Base-by-base conservation (phyloP, 2,888 invertebrate genomes). In the Ormyrus nitidulus region DNA sequence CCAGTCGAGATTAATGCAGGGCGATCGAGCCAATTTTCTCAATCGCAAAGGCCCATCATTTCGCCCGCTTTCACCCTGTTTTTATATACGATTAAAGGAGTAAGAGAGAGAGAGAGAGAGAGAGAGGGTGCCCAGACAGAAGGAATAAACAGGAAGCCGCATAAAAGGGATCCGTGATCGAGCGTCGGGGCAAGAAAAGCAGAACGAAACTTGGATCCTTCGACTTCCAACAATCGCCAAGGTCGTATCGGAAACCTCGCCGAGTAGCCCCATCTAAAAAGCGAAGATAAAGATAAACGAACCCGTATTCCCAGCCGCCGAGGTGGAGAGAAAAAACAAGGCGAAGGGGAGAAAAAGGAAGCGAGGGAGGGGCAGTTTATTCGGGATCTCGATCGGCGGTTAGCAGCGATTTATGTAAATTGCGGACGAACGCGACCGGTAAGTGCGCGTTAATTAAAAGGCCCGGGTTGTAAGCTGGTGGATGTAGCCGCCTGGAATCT, bases 361-460 rank as follows among this genome's bases (percentile, higher is more conserved):
- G 44, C 44, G 44, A 10, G 44, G 7, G 13, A 10, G 19, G 10
- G 5, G 10, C 1, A 51, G 48, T 13, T 65, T 49, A 46, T 56
- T 13, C 46, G 34, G 34, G 34, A 34, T 34, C 34, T 34, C 34
- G 34, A 34, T 34, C 34, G 34, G 34, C 34, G 34, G 34, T 34
- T 34, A 34, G 34, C 34, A 34, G 3, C 34, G 34, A 34, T 34
- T 34, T 34, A 34, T 34, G 34, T 34, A 34, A 69, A 69, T 58
- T 69, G 69, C 69, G 56, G 46, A 0, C 56, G 54, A 11, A 46
- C 8, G 54, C 68, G 56, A 69, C 56, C 69, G 69, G 69, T 49
- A 58, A 69, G 46, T 69, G 48, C 9, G 13, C 56, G 13, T 56
- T 69, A 69, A 69, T 69, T 69, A 69, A 69, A 34, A 69, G 56